A percentile compares a stretch with the other conserved stretches of the same genome.
Conservation (phyloP, 2,113 vertebrate species). For the Cyprichromis sp. region DNA sequence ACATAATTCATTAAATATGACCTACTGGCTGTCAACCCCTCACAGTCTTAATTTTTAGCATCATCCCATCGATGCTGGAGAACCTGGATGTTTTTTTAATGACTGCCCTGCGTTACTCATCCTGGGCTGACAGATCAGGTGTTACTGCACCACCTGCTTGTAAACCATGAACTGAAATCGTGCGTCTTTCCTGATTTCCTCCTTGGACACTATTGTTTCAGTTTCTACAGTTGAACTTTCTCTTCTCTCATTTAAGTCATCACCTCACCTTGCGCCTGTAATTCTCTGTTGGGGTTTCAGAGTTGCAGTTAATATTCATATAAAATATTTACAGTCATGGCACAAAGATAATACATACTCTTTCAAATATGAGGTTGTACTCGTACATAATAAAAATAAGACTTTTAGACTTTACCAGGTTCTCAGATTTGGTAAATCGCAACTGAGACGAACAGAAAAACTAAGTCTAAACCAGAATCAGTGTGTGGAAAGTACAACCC, state of each 20-base stretch:
- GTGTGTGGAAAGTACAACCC: neutral
- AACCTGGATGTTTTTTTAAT: neutral
- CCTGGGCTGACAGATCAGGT: neutral
- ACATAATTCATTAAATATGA: neutral
- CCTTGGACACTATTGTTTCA: neutral
- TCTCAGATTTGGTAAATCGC: neutral
- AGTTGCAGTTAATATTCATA: neutral
- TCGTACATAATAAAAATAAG: neutral
- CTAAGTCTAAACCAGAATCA: neutral
- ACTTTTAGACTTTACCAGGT: neutral
- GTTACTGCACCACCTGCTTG: neutral
- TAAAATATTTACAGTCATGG: neutral
- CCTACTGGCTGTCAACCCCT: neutral
- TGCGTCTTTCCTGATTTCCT: neutral
- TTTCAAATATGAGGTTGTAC: neutral
- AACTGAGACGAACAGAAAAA: neutral
- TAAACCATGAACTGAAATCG: neutral
- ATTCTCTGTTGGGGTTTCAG: neutral
- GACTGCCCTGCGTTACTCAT: neutral
- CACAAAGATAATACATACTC: neutral
- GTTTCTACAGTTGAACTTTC: neutral
- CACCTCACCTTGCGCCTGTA: neutral
- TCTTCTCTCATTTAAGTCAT: neutral
- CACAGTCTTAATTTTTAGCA: neutral
- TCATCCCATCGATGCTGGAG: neutral